Conservation (phyloP, 2,113 vertebrate species). For the Callopanchax toddi region DNA sequence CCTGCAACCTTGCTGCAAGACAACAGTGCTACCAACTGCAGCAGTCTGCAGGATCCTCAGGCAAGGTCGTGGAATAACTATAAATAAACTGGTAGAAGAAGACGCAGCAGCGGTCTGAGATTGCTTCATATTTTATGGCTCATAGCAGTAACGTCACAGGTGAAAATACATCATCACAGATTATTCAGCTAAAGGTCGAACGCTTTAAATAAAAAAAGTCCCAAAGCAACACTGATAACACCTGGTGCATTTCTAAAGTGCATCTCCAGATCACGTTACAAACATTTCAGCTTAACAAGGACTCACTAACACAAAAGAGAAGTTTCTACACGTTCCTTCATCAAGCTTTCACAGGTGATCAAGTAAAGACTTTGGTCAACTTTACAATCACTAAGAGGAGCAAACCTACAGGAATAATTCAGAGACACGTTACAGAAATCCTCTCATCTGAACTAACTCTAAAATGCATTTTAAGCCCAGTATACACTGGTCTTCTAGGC, state of each 20-base stretch:
- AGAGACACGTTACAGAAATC: slow-evolving; percentile 17
- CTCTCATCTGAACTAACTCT: too few relatives aligned
- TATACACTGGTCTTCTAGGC: slow-evolving; percentile 8
- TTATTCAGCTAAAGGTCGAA: slow-evolving; percentile 17
- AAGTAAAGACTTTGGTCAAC: slow-evolving; percentile 41
- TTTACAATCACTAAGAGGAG: slow-evolving; percentile 29
- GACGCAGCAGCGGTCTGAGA: not conserved
- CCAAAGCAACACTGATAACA: not conserved
- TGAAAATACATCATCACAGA: slow-evolving; percentile 24
- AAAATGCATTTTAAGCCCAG: not conserved
- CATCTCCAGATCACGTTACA: slow-evolving; percentile 45
- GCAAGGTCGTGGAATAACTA: not conserved
- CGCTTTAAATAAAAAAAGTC: slow-evolving; percentile 26
- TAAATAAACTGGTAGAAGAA: not conserved
- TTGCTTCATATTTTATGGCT: slow-evolving; percentile 59
- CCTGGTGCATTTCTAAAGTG: slow-evolving; percentile 61
- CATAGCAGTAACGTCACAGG: slow-evolving; percentile 28
- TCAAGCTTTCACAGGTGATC: slow-evolving; percentile 7
- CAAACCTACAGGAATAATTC: slow-evolving; percentile 33
- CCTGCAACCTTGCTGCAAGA: too few relatives aligned
- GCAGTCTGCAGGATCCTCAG: too few relatives aligned
- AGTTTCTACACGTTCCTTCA: not conserved
- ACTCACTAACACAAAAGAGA: slow-evolving; percentile 23
- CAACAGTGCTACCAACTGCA: too few relatives aligned
- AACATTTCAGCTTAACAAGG: slow-evolving; percentile 22